Evolutionary conservation across 2,113 vertebrate species (phyloP), one percentile per base, ranked within the genome.

Genomic region (Scomber colias): DNA sequence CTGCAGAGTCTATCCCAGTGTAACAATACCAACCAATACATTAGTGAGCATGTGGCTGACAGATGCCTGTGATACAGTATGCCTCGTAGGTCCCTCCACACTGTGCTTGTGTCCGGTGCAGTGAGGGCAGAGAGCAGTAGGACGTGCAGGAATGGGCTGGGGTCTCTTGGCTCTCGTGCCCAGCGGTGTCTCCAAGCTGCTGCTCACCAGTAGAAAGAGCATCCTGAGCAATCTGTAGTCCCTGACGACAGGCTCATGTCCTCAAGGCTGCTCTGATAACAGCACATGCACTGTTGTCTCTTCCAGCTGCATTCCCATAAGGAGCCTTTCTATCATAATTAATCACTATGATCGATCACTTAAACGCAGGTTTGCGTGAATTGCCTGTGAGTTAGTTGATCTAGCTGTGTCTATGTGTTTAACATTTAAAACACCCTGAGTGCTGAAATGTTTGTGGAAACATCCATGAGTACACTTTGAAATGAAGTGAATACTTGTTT

Each of bases 211-310:
- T 40, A 7, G 11, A 53, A 46, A 59, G 46, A 75, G 60, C 55
- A 53, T 49, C 35, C 60, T 11, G 48, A 75, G 66, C 64, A 71
- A 79, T 79, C 65, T 79, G 71, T 53, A 75, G 30, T 64, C 70
- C 57, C 57, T 30, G 30, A 74, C 35, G 55, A 67, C 54, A n/a
- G 7, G 15, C 44, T 35, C 13, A 21, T 24, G 63, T 71, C 61
- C 40, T 77, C 55, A 35, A 74, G 17, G 13, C 11, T 2, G 11
- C 17, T 31, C 50, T 3, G 4, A 30, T 21, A 27, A 7, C 44
- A 74, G 14, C 31, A 45, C 27, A 10, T 45, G 30, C 10, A 40
- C 14, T 61, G 24, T 53, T 21, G 15, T 13, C 46, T 2, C 49
- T 67, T 46, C 8, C 4, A 54, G 15, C 11, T 68, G 12, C n/a